Percentiles rank a stretch among this genome's conserved stretches.
phyloP scores from a whole-genome alignment of 2,797 vertebrate genomes.

The Smutsia gigantea region DNA sequence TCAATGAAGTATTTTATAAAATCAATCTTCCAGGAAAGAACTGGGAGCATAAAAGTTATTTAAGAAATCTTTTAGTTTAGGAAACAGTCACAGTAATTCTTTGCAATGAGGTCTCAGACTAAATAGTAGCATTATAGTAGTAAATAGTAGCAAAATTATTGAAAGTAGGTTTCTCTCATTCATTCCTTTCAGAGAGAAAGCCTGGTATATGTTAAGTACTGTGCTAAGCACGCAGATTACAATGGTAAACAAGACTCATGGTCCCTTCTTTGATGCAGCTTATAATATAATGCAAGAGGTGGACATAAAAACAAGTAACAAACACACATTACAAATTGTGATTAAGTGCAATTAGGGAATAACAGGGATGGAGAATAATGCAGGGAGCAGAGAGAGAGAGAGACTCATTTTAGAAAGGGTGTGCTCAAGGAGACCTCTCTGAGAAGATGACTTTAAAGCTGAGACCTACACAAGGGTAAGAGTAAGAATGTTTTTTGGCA shows the following conservation, averaged over 20 bases:
- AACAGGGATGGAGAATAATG: background rate
- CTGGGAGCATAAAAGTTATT: constrained; percentile 51
- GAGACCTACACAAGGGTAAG: background rate
- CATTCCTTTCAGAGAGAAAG: constrained; percentile 9
- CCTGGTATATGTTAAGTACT: background rate
- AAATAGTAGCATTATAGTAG: background rate
- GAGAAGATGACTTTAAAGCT: background rate
- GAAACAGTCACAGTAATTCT: constrained; percentile 48
- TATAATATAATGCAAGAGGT: background rate
- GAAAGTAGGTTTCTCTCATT: background rate
- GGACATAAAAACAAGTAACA: background rate
- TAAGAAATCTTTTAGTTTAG: constrained; percentile 63
- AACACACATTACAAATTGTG: background rate
- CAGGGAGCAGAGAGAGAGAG: background rate
- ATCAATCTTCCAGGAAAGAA: constrained; percentile 62
- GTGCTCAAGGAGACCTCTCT: background rate
- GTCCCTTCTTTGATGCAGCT: background rate
- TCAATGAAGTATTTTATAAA: constrained; percentile 55
- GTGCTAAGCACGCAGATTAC: background rate
- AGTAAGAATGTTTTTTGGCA: background rate
- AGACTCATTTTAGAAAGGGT: background rate
- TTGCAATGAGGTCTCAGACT: constrained; percentile 24
- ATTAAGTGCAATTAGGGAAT: background rate
- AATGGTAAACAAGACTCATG: background rate
- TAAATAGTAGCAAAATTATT: background rate